Evolutionary conservation across 2,888 invertebrate species (phyloP), one percentile per base, ranked within the genome.

Genomic region (Polia nebulosa): DNA sequence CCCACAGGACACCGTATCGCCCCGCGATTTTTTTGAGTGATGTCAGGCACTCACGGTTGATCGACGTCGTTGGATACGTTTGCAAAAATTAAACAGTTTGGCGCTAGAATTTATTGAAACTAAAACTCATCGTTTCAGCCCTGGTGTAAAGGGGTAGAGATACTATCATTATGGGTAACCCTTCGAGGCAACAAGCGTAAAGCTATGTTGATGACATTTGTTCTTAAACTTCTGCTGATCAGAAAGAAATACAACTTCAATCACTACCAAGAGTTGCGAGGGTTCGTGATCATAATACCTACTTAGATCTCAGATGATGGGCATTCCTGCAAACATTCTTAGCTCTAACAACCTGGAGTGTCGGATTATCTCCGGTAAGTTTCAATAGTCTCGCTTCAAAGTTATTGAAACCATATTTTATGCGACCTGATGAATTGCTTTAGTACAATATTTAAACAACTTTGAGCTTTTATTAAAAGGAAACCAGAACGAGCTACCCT

Each of bases 331-430:
- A 49, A 59, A 72, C 15, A 34, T n/a, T 15, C 39, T 68, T 27
- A 49, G 32, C 39, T 15, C 2, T 6, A 29, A 22, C 22, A 32
- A 32, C 47, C 39, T 2, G 11, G 17, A 59, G 47, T 39, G 32
- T 49, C 17, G 20, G 32, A 72, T 68, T 49, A 72, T 49, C 25
- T 41, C 6, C 72, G 15, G 25, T 34, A 27, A 39, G 11, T 45
- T 72, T 22, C 60, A 60, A 60, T 27, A 49, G 27, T 41, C 47
- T 15, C 27, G 1, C 25, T 8, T 3, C 25, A 68, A 39, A 47
- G 72, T 39, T 59, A 47, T 47, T 49, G 20, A 60, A 39, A 49
- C 8, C 13, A 3, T 15, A 39, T 59, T 72, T 60, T 39, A 29
- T 25, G 25, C 8, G 47, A 47, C 20, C 17, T 47, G 11, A 68